phyloP scores from a whole-genome alignment of 35 echinoderm and acorn worm genomes.

The Diadema setosum region DNA sequence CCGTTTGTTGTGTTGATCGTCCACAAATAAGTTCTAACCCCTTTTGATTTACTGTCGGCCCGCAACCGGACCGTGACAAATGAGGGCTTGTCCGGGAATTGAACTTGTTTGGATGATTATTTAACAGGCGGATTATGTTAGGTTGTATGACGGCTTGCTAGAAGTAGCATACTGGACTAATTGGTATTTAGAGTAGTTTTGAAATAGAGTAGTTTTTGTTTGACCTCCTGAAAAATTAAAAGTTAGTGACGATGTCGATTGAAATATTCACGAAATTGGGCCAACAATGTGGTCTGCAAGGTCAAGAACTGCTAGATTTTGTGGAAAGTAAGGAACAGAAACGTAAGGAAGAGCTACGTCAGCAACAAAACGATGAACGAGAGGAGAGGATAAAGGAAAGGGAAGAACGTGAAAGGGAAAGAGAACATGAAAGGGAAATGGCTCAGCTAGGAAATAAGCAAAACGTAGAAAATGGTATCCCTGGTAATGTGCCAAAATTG shows the following conservation, averaged over 20 bases:
- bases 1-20: no score
- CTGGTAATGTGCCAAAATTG: constrained; percentile 9
- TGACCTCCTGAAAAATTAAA: no score
- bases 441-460: background rate
- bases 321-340: background rate
- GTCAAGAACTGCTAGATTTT: constrained; percentile 10
- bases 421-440: background rate
- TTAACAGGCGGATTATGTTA: no score
- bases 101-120: no score
- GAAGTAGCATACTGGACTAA: no score
- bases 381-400: background rate
- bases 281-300: background rate
- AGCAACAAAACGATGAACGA: background rate
- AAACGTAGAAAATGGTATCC: background rate
- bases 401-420: background rate
- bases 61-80: no score
- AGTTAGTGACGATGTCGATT: background rate
- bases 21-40: no score
- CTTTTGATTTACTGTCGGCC: no score
- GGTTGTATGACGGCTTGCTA: no score
- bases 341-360: background rate
- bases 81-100: no score
- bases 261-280: background rate
- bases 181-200: no score
- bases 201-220: no score